phyloP scores from a whole-genome alignment of 2,797 vertebrate species.

The Botia kubotai region DNA sequence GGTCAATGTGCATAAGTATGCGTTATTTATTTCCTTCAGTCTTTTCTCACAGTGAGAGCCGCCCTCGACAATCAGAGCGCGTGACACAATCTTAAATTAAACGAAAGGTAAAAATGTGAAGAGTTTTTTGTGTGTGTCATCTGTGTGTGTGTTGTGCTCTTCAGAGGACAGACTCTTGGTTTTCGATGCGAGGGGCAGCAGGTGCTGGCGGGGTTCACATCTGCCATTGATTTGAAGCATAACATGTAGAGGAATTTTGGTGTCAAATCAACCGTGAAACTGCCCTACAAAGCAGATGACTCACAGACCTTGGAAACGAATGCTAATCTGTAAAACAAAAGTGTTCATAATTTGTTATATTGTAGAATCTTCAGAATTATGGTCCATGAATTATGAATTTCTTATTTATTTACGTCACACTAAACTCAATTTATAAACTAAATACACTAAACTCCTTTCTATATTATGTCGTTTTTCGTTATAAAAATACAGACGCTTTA shows the following conservation, averaged over 20 bases:
- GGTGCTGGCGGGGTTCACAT: conserved; percentile 46
- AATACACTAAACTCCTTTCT: no score
- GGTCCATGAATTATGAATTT: no score
- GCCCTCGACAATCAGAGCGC: no score
- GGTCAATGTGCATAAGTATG: not conserved
- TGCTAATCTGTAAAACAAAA: not conserved
- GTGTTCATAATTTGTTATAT: no score
- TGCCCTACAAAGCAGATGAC: conserved; percentile 3
- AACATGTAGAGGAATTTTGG: conserved; percentile 26
- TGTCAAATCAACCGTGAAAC: conserved; percentile 21
- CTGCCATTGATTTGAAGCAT: conserved; percentile 51
- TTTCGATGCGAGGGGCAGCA: not conserved
- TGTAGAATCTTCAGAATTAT: no score
- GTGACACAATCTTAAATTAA: not conserved
- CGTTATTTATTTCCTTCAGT: not conserved
- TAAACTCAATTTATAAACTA: no score
- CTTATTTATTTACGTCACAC: no score
- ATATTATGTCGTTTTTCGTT: not conserved
- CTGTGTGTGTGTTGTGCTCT: not conserved
- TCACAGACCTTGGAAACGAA: conserved; percentile 9
- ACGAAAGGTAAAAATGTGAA: not conserved
- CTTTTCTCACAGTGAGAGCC: not conserved
- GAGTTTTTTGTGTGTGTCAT: not conserved
- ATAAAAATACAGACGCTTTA: no score
- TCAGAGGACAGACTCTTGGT: not conserved